phyloP scores from a whole-genome alignment of 2,797 vertebrate genomes.

The Gadopsis marmoratus region DNA sequence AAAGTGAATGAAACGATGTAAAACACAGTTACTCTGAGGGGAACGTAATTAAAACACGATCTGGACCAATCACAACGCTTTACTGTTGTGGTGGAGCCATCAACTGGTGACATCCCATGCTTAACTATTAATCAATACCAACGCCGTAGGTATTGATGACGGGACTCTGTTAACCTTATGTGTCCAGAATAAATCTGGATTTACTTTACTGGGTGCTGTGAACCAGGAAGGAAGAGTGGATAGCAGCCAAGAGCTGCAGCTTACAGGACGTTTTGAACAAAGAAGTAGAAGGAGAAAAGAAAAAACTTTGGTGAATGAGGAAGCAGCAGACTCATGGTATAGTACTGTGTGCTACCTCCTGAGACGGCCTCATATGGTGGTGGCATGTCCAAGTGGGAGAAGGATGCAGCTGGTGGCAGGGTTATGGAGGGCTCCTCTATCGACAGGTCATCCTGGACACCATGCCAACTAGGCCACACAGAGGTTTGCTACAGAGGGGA shows the following conservation, averaged over 20 bases:
- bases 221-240: neutral
- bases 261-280: conserved; percentile 9
- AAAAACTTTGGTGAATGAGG: neutral
- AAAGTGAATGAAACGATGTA: too few relatives aligned
- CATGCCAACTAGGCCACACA: conserved; percentile 89
- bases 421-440: conserved; percentile 86
- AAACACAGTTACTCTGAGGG: neutral
- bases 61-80: too few relatives aligned
- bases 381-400: conserved; percentile 88
- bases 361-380: conserved; percentile 89
- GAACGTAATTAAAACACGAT: neutral
- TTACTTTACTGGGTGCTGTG: neutral
- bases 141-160: accelerated
- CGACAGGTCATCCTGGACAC: conserved; percentile 86
- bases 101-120: neutral
- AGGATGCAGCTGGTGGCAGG: conserved; percentile 85
- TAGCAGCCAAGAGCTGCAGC: neutral
- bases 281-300: neutral
- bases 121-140: neutral
- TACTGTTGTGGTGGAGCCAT: too few relatives aligned
- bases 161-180: neutral
- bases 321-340: neutral
- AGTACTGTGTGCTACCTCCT: conserved; percentile 78
- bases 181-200: neutral
- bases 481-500: conserved; percentile 79